phyloP scores from a whole-genome alignment of 1,140 invertebrate genomes.

The Lethrus apterus region DNA sequence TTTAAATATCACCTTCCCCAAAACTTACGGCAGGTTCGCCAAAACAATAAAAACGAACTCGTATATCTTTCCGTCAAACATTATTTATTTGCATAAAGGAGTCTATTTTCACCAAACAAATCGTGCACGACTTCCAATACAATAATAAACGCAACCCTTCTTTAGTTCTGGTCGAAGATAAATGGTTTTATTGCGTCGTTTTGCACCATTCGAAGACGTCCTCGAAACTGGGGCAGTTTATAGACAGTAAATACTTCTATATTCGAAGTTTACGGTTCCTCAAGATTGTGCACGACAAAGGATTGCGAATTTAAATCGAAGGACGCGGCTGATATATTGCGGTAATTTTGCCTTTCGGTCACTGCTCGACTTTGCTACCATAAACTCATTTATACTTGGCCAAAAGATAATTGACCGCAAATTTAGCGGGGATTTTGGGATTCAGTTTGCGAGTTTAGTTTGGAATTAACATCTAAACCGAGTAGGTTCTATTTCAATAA shows the following conservation, averaged over 20 bases:
- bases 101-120: too few relatives aligned
- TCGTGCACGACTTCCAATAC: too few relatives aligned
- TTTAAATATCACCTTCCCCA: too few relatives aligned
- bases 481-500: too few relatives aligned
- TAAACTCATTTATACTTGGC: constrained; percentile 38
- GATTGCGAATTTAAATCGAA: constrained; percentile 25
- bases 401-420: constrained; percentile 38
- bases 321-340: constrained; percentile 32
- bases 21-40: too few relatives aligned
- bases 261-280: constrained; percentile 13
- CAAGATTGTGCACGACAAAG: constrained; percentile 3
- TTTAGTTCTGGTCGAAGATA: constrained; percentile 19
- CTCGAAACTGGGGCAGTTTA: too few relatives aligned
- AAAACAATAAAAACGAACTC: too few relatives aligned
- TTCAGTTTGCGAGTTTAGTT: constrained; percentile 30
- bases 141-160: constrained; percentile 2
- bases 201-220: neutral
- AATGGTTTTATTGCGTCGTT: constrained; percentile 18
- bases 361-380: constrained; percentile 31
- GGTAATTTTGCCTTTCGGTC: constrained; percentile 35
- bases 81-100: too few relatives aligned
- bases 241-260: neutral
- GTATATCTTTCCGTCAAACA: too few relatives aligned
- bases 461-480: constrained; percentile 19
- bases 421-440: constrained; percentile 34